Evolutionary conservation across 2,797 vertebrate genomes (phyloP).

Genomic region (Benthosema pterotum): DNA sequence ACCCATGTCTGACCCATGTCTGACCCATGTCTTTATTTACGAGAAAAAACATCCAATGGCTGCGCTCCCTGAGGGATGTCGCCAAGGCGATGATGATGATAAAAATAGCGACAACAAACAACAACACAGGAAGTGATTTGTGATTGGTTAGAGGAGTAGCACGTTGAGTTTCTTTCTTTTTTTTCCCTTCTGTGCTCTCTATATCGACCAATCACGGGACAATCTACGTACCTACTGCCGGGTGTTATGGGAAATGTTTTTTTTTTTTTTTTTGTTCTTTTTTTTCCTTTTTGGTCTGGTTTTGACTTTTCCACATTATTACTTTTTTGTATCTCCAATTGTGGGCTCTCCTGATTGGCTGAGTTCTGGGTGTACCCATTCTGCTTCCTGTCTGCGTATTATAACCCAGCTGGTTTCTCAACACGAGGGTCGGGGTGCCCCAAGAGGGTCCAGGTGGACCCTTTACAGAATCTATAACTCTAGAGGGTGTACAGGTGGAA

Average conservation of each 20-base stretch:
- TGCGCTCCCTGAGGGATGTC: slow-evolving; percentile 8
- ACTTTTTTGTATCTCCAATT: slow-evolving; percentile 30
- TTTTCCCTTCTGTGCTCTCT: slow-evolving; percentile 22
- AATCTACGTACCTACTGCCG: slow-evolving; percentile 49
- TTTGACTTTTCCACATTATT: neutral
- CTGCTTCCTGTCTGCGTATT: slow-evolving; percentile 36
- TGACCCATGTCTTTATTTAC: slow-evolving; percentile 7
- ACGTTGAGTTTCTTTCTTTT: slow-evolving; percentile 15
- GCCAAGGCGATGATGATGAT: slow-evolving; percentile 7
- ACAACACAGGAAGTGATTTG: slow-evolving; percentile 14
- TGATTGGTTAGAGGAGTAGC: slow-evolving; percentile 44
- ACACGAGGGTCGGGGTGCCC: too few species aligned
- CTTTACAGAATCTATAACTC: slow-evolving; percentile 20
- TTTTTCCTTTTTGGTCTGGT: neutral
- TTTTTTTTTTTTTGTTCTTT: neutral
- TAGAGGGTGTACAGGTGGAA: neutral
- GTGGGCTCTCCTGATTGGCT: slow-evolving; percentile 49
- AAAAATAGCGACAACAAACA: slow-evolving; percentile 19
- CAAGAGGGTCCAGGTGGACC: neutral
- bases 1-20: too few species aligned
- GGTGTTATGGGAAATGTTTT: slow-evolving; percentile 50
- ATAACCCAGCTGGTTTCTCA: slow-evolving; percentile 32
- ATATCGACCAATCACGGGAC: slow-evolving; percentile 54
- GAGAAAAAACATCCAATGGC: slow-evolving; percentile 43
- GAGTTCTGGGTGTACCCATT: slow-evolving; percentile 26